Evolutionary conservation across 2,113 vertebrate genomes (phyloP).

Genomic region (Podiceps cristatus): DNA sequence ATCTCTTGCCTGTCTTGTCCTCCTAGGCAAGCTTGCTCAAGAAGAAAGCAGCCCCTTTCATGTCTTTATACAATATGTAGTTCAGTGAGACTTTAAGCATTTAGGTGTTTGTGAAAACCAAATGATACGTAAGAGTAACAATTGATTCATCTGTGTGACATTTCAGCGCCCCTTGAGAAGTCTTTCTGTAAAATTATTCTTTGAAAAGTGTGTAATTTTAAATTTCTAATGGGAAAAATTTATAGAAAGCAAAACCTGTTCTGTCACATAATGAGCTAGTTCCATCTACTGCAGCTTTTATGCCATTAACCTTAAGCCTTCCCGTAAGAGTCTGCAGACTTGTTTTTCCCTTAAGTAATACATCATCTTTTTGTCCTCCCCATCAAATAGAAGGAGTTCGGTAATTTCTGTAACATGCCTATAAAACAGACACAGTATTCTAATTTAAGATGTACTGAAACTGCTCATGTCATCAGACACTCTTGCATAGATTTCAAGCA

Average conservation of each 20-base stretch:
- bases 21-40: neutral
- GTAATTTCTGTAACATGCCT: neutral
- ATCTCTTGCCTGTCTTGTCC: neutral
- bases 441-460: neutral
- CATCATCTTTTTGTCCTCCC: neutral
- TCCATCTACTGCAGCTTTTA: neutral
- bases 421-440: neutral
- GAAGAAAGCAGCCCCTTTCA: neutral
- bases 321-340: neutral
- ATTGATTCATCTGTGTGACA: neutral
- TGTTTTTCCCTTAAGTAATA: neutral
- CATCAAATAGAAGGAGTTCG: neutral
- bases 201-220: neutral
- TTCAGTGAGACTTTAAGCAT: neutral
- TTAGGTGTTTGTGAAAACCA: neutral
- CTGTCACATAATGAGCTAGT: neutral
- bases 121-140: neutral
- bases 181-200: neutral
- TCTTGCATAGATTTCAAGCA: neutral
- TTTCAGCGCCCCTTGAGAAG: neutral
- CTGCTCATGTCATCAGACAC: neutral
- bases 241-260: neutral
- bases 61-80: neutral
- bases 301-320: neutral
- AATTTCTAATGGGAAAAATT: neutral